A percentile compares a stretch with the other conserved stretches of the same genome.
phyloP scores from a whole-genome alignment of 2,888 invertebrate species.

The Xanthia icteritia region DNA sequence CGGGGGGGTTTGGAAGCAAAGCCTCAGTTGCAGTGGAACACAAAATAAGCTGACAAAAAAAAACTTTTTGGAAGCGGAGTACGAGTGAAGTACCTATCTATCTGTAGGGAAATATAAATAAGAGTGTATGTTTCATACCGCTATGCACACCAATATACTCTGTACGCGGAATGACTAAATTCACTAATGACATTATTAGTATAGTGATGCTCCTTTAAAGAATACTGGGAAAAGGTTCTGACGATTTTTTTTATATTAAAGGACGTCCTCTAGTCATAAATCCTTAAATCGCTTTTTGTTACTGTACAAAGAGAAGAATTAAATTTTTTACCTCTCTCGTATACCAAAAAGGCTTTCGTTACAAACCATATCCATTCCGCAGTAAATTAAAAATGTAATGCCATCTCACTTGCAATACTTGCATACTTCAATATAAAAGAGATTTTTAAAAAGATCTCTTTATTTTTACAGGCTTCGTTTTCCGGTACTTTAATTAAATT shows the following conservation, averaged over 20 bases:
- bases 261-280: background rate
- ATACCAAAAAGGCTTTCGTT: background rate
- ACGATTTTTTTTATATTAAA: too few relatives aligned
- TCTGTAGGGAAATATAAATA: background rate
- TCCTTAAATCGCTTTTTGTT: background rate
- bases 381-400: conserved; percentile 36
- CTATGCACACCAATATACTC: background rate
- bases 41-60: background rate
- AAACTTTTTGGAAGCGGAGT: background rate
- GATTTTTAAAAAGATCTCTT: conserved; percentile 34
- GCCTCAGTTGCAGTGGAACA: background rate
- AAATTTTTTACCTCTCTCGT: background rate
- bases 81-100: too few relatives aligned
- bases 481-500: conserved; percentile 57
- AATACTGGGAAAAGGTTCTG: too few relatives aligned
- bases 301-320: background rate
- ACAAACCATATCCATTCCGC: background rate
- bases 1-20: background rate
- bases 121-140: background rate
- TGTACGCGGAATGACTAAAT: background rate
- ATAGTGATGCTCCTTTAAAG: too few relatives aligned
- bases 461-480: conserved; percentile 49
- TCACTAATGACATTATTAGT: background rate
- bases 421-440: conserved; percentile 34
- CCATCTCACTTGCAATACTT: conserved; percentile 26